phyloP scores from a whole-genome alignment of 2,888 invertebrate genomes.

The Patella caerulea region DNA sequence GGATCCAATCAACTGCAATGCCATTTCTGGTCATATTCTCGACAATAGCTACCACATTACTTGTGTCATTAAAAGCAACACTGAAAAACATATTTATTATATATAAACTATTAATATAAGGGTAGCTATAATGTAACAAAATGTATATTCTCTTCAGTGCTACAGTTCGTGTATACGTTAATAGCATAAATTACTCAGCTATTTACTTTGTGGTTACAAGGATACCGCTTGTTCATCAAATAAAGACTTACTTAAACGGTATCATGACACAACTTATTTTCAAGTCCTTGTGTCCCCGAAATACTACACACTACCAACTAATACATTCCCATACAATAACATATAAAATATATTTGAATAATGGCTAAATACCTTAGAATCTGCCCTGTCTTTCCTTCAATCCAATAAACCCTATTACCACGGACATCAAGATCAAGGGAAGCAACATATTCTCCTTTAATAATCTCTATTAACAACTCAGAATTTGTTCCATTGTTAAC shows the following conservation, averaged over 20 bases:
- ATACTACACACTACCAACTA: neutral
- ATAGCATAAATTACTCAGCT: too few species aligned
- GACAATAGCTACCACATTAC: slow-evolving; percentile 57
- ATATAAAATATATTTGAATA: neutral
- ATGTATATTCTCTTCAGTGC: too few species aligned
- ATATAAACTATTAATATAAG: too few species aligned
- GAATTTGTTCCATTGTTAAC: slow-evolving; percentile 77
- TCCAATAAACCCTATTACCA: slow-evolving; percentile 97
- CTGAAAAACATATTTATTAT: slow-evolving; percentile 62
- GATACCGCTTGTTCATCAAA: too few species aligned
- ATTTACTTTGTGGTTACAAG: too few species aligned
- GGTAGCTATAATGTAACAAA: too few species aligned
- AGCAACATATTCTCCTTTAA: slow-evolving; percentile 81
- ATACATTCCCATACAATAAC: too few species aligned
- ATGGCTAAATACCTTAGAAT: slow-evolving; percentile 83
- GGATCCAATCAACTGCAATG: slow-evolving; percentile 97
- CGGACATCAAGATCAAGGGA: slow-evolving; percentile 95
- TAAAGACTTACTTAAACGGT: too few species aligned
- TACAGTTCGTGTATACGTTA: too few species aligned
- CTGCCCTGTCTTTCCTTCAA: slow-evolving; percentile 91
- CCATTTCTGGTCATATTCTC: slow-evolving; percentile 84
- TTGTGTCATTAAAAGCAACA: slow-evolving; percentile 93
- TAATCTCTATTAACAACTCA: slow-evolving; percentile 90
- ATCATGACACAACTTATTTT: too few species aligned
- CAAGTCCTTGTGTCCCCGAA: too few species aligned